These are phyloP conservation scores for Brachionichthys hirsutus DNA, from an alignment of 2,113 vertebrate genomes.

Conservation along the genomic window DNA sequence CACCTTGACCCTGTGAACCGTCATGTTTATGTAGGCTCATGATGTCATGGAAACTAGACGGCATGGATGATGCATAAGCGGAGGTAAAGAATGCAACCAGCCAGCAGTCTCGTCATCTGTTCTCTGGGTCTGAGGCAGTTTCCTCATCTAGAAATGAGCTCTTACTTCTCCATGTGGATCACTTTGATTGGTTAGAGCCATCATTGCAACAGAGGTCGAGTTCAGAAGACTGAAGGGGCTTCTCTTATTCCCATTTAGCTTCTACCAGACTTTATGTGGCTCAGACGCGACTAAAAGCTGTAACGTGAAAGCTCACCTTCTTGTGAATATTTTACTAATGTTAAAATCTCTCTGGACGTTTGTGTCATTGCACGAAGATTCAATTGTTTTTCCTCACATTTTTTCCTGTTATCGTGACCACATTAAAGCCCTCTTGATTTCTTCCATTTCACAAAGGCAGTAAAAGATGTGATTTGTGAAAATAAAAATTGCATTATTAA, in stretches of 20 bases:
- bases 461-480: too few species aligned
- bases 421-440: too few species aligned
- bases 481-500: too few species aligned
- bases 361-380: too few species aligned
- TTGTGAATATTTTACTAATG: too few species aligned
- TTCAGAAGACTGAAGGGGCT: background rate
- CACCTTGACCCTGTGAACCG: constrained; percentile 23
- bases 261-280: too few species aligned
- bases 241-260: background rate
- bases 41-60: constrained; percentile 36
- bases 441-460: too few species aligned
- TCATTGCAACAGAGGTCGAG: background rate
- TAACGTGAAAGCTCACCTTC: too few species aligned
- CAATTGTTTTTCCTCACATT: too few species aligned
- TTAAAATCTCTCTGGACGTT: too few species aligned
- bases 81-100: constrained; percentile 7
- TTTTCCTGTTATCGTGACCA: too few species aligned
- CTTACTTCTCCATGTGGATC: background rate
- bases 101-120: constrained; percentile 10
- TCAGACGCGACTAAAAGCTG: too few species aligned
- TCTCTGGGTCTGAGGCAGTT: background rate
- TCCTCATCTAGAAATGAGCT: background rate
- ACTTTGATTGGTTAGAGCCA: background rate
- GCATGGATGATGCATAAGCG: constrained; percentile 20
- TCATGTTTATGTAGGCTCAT: constrained; percentile 19